Evolutionary conservation across 2,888 invertebrate genomes (phyloP).

Genomic region (Dichetophora obliterata): DNA sequence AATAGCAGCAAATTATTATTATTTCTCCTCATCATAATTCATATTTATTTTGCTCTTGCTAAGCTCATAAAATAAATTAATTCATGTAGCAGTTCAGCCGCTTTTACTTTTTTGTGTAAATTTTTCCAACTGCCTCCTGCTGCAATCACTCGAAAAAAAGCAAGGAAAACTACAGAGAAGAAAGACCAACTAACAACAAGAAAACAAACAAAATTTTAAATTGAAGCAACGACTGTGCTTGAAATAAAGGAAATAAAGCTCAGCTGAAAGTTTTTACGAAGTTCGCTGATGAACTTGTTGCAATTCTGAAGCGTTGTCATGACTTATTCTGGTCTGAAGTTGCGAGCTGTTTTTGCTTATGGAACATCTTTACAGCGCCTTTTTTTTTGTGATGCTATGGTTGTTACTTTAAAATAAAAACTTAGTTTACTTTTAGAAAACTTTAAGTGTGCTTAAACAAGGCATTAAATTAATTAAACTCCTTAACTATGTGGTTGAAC

Average conservation of each 20-base stretch:
- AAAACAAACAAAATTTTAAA: conserved; percentile 8
- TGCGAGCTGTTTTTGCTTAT: too few relatives aligned
- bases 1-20: neutral
- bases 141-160: neutral
- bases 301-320: neutral
- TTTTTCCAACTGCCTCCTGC: too few relatives aligned
- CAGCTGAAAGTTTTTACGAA: neutral
- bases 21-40: neutral
- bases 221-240: neutral
- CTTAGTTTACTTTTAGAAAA: too few relatives aligned
- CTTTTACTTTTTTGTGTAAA: neutral
- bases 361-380: too few relatives aligned
- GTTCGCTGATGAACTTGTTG: conserved; percentile 8
- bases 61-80: conserved; percentile 2
- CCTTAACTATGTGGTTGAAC: too few relatives aligned
- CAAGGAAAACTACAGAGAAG: neutral
- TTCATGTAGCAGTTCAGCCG: neutral
- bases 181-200: neutral
- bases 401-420: too few relatives aligned
- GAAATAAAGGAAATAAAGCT: neutral
- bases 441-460: too few relatives aligned
- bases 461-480: too few relatives aligned
- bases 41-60: neutral
- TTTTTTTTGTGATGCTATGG: too few relatives aligned
- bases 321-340: too few relatives aligned